Evolutionary conservation across 37 sponge, comb jelly and placozoan species (phyloP).

Genomic region (Aplysina aerophoba): DNA sequence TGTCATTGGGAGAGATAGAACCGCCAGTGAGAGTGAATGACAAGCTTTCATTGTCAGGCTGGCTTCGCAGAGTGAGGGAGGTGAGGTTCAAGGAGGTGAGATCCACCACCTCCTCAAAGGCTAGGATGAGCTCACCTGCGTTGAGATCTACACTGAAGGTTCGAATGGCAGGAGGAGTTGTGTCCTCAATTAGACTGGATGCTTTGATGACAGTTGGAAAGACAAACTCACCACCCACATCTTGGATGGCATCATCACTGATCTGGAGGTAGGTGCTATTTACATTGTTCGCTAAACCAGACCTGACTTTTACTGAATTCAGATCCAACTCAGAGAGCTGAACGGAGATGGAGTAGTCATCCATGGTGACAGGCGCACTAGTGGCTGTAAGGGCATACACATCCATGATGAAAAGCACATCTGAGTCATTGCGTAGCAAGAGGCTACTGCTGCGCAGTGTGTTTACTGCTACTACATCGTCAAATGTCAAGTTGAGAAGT

Average conservation of each 20-base stretch:
- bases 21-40: slow-evolving; percentile 79
- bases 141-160: slow-evolving; percentile 83
- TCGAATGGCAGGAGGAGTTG: slow-evolving; percentile 69
- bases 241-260: slow-evolving; percentile 44
- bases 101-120: slow-evolving; percentile 79
- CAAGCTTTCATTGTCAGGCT: slow-evolving; percentile 22
- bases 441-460: slow-evolving; percentile 57
- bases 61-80: slow-evolving; percentile 76
- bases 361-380: slow-evolving; percentile 26
- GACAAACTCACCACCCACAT: slow-evolving; percentile 46
- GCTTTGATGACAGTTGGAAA: slow-evolving; percentile 32
- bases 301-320: slow-evolving; percentile 65
- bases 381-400: slow-evolving; percentile 71
- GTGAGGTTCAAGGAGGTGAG: slow-evolving; percentile 65
- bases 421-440: slow-evolving; percentile 55
- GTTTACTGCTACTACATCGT: slow-evolving; percentile 72
- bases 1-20: slow-evolving; percentile 11
- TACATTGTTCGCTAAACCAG: slow-evolving; percentile 39
- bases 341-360: slow-evolving; percentile 55
- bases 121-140: slow-evolving; percentile 62
- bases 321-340: slow-evolving; percentile 57
- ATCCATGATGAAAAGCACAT: slow-evolving; percentile 14
- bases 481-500: slow-evolving; percentile 60
- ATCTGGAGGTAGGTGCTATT: slow-evolving; percentile 60
- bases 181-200: slow-evolving; percentile 47